These are phyloP conservation scores for Pelecanus crispus DNA, from an alignment of 2,113 vertebrate species.

Conservation along the genomic window DNA sequence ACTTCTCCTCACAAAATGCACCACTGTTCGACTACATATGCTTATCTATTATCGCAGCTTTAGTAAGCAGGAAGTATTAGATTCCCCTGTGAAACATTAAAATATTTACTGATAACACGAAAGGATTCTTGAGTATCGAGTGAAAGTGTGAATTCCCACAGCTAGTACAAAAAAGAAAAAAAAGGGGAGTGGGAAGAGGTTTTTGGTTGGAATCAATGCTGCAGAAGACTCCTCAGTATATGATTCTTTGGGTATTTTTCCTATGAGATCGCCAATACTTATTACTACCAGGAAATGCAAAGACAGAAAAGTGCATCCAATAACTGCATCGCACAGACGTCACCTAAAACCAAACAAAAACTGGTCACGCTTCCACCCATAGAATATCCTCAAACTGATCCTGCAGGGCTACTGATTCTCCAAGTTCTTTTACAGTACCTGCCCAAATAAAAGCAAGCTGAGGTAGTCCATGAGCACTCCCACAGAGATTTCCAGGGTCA, in stretches of 20 bases:
- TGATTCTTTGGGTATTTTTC: background rate
- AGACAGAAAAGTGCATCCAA: background rate
- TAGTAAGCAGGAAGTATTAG: slow-evolving; percentile 11
- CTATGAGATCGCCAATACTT: background rate
- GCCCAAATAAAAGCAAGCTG: background rate
- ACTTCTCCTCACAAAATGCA: background rate
- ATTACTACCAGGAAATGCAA: background rate
- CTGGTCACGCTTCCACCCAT: rapidly evolving
- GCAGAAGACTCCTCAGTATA: background rate
- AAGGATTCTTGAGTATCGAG: background rate
- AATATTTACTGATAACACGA: slow-evolving; percentile 23
- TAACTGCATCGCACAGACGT: background rate
- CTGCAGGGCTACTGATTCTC: background rate
- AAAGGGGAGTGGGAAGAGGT: background rate
- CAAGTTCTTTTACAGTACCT: background rate
- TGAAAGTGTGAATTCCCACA: background rate
- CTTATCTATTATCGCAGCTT: slow-evolving; percentile 24
- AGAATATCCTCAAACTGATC: background rate
- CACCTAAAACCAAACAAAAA: background rate
- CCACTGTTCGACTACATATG: background rate
- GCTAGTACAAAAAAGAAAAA: background rate
- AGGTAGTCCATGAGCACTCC: background rate
- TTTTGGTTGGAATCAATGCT: background rate
- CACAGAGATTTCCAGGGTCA: background rate
- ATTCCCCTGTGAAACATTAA: slow-evolving; percentile 7